phyloP scores from a whole-genome alignment of 2,113 vertebrate genomes.

The Brevimyrus niger region DNA sequence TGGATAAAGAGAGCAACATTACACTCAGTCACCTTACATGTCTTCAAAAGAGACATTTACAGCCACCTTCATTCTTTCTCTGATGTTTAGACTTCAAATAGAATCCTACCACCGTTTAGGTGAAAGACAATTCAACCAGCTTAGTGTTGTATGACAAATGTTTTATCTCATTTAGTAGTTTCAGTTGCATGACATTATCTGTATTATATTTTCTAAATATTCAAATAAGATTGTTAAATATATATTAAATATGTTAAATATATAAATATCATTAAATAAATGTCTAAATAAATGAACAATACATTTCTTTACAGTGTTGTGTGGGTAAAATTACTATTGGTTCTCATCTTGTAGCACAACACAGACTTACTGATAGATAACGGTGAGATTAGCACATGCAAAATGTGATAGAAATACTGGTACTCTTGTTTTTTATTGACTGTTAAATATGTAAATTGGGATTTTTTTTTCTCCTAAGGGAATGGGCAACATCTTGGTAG shows the following conservation, averaged over 20 bases:
- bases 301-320: neutral
- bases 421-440: neutral
- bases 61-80: neutral
- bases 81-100: neutral
- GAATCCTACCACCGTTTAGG: neutral
- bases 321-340: neutral
- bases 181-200: neutral
- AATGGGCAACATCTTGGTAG: neutral
- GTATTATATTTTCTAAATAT: neutral
- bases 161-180: neutral
- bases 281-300: neutral
- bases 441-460: conserved; percentile 3
- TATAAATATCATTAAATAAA: neutral
- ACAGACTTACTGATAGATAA: neutral
- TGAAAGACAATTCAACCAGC: neutral
- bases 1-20: neutral
- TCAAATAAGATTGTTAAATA: neutral
- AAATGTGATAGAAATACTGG: neutral
- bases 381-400: neutral
- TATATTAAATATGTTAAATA: neutral
- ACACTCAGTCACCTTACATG: neutral
- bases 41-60: neutral
- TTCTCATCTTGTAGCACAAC: neutral
- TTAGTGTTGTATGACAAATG: neutral
- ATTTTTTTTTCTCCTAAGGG: neutral